These are phyloP conservation scores for Trissolcus basalis DNA, from an alignment of 1,140 invertebrate genomes.

Conservation along the genomic window DNA sequence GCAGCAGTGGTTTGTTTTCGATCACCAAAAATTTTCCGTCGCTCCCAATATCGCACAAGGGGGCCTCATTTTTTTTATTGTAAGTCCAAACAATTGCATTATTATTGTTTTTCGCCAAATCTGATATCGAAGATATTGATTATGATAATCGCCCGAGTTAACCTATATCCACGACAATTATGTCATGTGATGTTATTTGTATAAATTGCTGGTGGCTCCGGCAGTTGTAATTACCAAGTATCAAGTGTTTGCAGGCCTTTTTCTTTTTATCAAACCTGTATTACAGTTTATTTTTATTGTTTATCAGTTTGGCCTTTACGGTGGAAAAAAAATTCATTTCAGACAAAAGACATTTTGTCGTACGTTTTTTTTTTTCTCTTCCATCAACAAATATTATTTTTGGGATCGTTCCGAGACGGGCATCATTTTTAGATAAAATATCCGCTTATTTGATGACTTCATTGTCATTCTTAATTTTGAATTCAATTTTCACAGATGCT, in stretches of 20 bases:
- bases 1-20: too few relatives aligned
- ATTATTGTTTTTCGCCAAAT: neutral
- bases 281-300: neutral
- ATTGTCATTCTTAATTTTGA: too few relatives aligned
- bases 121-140: constrained; percentile 10
- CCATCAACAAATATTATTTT: too few relatives aligned
- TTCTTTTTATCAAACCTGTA: neutral
- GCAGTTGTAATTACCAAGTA: neutral
- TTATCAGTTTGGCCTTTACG: neutral
- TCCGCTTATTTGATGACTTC: too few relatives aligned
- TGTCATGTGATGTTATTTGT: neutral
- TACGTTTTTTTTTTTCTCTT: too few relatives aligned
- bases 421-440: too few relatives aligned
- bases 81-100: too few relatives aligned
- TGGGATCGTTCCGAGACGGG: too few relatives aligned
- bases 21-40: neutral
- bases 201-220: neutral
- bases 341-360: too few relatives aligned
- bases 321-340: too few relatives aligned
- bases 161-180: constrained; percentile 6
- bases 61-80: too few relatives aligned
- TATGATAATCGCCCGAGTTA: constrained; percentile 11
- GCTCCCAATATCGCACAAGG: neutral
- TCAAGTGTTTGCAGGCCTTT: neutral
- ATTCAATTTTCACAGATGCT: too few relatives aligned